Conservation (phyloP, 2,888 invertebrate species). For the Nomada ferruginata region DNA sequence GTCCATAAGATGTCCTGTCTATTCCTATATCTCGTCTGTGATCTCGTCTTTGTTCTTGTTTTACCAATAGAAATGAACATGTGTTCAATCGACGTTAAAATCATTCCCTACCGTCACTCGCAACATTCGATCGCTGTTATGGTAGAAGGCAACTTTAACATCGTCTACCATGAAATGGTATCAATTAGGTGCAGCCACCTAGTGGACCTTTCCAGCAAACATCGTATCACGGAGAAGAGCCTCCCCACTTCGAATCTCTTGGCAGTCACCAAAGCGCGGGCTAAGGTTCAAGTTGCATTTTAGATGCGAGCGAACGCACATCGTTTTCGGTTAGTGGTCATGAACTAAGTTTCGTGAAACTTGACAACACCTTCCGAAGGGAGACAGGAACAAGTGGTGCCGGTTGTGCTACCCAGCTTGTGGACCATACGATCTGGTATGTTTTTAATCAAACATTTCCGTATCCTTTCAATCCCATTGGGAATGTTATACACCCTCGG, state of each 20-base stretch:
- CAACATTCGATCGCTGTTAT: not conserved
- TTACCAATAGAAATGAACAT: too few species aligned
- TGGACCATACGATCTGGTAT: conserved; percentile 42
- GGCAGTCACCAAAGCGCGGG: conserved; percentile 79
- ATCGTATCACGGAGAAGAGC: conserved; percentile 10
- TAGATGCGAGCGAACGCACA: conserved; percentile 83
- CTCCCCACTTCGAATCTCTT: conserved; percentile 55
- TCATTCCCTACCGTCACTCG: too few species aligned
- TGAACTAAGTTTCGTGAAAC: conserved; percentile 61
- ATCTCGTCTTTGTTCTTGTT: too few species aligned
- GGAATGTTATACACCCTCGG: not conserved
- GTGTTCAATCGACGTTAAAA: too few species aligned
- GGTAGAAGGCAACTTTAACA: not conserved
- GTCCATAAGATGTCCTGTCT: too few species aligned
- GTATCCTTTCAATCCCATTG: not conserved
- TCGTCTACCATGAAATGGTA: not conserved
- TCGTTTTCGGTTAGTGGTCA: conserved; percentile 76
- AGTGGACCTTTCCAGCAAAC: not conserved
- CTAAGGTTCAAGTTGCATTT: conserved; percentile 83
- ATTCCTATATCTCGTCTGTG: too few species aligned
- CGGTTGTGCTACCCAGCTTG: conserved; percentile 30
- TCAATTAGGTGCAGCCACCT: conserved; percentile 37
- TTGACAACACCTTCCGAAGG: conserved; percentile 25
- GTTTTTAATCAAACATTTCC: conserved; percentile 3
- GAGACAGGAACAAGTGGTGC: conserved; percentile 37